Conservation (phyloP, 2,797 vertebrate genomes). For the Poeciliopsis infans region DNA sequence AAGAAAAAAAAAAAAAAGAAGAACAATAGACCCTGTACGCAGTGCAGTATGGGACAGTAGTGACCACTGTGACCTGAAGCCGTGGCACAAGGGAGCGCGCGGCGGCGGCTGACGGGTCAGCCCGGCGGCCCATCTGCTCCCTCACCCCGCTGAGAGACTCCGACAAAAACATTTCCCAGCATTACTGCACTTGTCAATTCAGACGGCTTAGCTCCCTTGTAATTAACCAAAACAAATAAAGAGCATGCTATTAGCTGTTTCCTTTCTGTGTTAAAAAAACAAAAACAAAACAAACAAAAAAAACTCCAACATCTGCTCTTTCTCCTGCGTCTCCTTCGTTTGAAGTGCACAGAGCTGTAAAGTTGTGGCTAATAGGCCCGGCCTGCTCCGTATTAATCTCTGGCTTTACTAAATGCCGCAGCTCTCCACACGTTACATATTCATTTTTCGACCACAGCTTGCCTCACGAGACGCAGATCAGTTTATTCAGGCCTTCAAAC, state of each 20-base stretch:
- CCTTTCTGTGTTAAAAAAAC: constrained; percentile 55
- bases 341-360: constrained; percentile 54
- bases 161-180: constrained; percentile 41
- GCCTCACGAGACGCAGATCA: neutral
- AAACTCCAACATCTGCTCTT: constrained; percentile 59
- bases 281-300: constrained; percentile 42
- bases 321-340: constrained; percentile 28
- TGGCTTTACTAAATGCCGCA: constrained; percentile 37
- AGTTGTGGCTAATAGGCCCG: constrained; percentile 53
- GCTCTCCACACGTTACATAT: constrained; percentile 22
- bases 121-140: constrained; percentile 1
- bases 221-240: constrained; percentile 70
- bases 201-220: constrained; percentile 53
- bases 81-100: constrained; percentile 28
- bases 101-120: neutral
- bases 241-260: constrained; percentile 63
- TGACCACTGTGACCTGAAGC: constrained; percentile 65
- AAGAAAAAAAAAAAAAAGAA: too few species aligned
- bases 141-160: constrained; percentile 6
- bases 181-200: constrained; percentile 39
- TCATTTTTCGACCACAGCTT: constrained; percentile 47
- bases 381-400: constrained; percentile 53
- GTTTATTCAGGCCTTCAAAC: neutral
- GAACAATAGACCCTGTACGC: constrained; percentile 46
- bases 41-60: constrained; percentile 29